Percentiles rank a stretch among this genome's conserved stretches.
Evolutionary conservation across 2,888 invertebrate genomes (phyloP).

Genomic region (Macropis europaea): DNA sequence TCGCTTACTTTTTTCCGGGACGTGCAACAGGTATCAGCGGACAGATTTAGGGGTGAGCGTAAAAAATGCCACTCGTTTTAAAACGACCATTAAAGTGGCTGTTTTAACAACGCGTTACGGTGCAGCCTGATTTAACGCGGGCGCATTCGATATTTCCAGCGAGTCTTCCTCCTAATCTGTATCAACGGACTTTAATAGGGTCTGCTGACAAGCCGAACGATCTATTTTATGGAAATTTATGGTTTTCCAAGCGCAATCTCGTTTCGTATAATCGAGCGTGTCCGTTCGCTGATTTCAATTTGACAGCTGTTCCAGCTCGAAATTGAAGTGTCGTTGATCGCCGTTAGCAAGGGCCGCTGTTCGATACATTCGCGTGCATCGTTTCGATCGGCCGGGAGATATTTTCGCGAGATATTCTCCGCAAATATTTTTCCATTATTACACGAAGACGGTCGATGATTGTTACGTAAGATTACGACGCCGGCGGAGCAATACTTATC

Average conservation of each 20-base stretch:
- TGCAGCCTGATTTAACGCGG: constrained; percentile 32
- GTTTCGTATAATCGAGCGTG: no score
- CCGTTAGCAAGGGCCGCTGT: neutral
- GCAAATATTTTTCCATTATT: constrained; percentile 12
- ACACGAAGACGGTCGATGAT: neutral
- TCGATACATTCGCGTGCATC: neutral
- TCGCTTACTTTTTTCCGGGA: constrained; percentile 38
- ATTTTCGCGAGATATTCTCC: neutral
- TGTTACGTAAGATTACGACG: constrained; percentile 9
- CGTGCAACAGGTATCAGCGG: constrained; percentile 62
- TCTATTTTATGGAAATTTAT: neutral
- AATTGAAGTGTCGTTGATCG: neutral
- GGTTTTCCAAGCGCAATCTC: no score
- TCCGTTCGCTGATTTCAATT: neutral
- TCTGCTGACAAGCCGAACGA: neutral
- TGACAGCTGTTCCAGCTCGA: neutral
- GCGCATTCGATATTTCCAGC: neutral
- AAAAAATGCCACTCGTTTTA: constrained; percentile 54
- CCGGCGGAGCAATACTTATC: constrained; percentile 12
- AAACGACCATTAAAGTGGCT: constrained; percentile 39
- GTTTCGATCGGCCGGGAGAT: neutral
- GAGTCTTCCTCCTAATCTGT: neutral
- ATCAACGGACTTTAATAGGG: neutral
- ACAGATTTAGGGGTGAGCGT: constrained; percentile 50
- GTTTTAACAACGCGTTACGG: constrained; percentile 37